phyloP scores from a whole-genome alignment of 2,113 vertebrate genomes.

The Monopterus albus region DNA sequence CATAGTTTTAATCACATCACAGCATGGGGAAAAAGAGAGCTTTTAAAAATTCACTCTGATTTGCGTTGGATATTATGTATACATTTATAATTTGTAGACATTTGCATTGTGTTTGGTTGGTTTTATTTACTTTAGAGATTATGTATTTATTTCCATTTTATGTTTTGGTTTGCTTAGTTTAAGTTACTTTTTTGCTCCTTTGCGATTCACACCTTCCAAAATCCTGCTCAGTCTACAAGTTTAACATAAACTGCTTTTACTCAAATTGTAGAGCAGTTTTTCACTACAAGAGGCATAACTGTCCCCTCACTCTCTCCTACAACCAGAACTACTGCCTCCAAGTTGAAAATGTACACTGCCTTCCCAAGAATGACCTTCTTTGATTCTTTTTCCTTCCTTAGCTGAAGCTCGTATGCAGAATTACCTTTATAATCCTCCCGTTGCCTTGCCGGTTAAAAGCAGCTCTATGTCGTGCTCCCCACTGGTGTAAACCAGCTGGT shows the following conservation, averaged over 20 bases:
- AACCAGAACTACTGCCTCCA: slow-evolving; percentile 22
- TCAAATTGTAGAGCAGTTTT: neutral
- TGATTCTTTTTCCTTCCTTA: neutral
- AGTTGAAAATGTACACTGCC: slow-evolving; percentile 9
- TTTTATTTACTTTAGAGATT: slow-evolving; percentile 43
- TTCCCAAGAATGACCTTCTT: neutral
- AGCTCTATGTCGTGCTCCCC: neutral
- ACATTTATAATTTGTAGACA: slow-evolving; percentile 42
- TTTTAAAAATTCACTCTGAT: slow-evolving; percentile 52
- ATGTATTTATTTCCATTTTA: slow-evolving; percentile 20
- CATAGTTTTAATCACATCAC: slow-evolving; percentile 48
- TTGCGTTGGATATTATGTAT: slow-evolving; percentile 30
- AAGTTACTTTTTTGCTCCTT: slow-evolving; percentile 49
- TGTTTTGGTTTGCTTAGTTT: slow-evolving; percentile 46
- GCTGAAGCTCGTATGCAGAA: neutral
- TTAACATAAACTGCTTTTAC: neutral
- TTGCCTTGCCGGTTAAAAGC: neutral
- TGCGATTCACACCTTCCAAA: slow-evolving; percentile 38
- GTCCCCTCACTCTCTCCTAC: slow-evolving; percentile 14
- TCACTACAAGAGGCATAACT: slow-evolving; percentile 15
- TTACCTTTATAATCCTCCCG: neutral
- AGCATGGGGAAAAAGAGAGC: slow-evolving; percentile 60
- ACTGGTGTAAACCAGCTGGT: neutral
- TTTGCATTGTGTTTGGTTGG: slow-evolving; percentile 33
- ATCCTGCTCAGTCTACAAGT: neutral